Evolutionary conservation across 2,888 invertebrate species (phyloP), one percentile per base, ranked within the genome.

Genomic region (Falcaria lacertinaria): DNA sequence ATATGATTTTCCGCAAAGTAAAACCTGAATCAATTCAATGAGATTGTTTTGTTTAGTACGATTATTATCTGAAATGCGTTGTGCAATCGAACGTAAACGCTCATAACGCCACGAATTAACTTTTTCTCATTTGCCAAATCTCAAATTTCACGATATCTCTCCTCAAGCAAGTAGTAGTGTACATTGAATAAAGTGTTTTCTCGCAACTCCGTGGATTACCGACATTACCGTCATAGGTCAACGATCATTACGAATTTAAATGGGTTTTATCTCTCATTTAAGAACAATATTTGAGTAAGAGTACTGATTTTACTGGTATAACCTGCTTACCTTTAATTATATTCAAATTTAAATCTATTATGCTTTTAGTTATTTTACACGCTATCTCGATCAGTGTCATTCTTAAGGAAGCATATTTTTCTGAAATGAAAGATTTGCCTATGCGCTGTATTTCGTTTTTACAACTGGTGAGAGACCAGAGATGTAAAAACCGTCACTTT

Each of bases 191-290:
- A 2, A 7, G 2, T 28, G 28, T 22, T 37, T 22, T 14, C 15
- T 44, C 48, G 45, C 35, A 48, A 38, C 44, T 60, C 41, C 59
- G 62, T 58, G 50, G 53, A 53, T 51, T 53, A 56, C 55, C 55
- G 64, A 59, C 64, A 53, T 51, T 53, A 56, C 55, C 55, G 64
- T 60, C 64, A 60, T 55, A 67, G 65, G 63, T 66, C 59, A 64
- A 60, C 62, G 57, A 61, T 62, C 54, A 64, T 58, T 57, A 56
- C 50, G 46, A 62, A 60, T 66, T 66, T 63, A 55, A 63, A 61
- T 64, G 54, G 58, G 54, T 55, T 63, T 64, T 60, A 64, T 66
- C 47, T 57, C 65, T 59, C 57, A 63, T 60, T 65, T 59, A 55
- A 57, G 49, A 28, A 62, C 54, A 53, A 54, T 50, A 52, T 28